These are phyloP conservation scores for Caenorhabditis sp. DNA, from an alignment of 2,888 invertebrate genomes.

Conservation along the genomic window DNA sequence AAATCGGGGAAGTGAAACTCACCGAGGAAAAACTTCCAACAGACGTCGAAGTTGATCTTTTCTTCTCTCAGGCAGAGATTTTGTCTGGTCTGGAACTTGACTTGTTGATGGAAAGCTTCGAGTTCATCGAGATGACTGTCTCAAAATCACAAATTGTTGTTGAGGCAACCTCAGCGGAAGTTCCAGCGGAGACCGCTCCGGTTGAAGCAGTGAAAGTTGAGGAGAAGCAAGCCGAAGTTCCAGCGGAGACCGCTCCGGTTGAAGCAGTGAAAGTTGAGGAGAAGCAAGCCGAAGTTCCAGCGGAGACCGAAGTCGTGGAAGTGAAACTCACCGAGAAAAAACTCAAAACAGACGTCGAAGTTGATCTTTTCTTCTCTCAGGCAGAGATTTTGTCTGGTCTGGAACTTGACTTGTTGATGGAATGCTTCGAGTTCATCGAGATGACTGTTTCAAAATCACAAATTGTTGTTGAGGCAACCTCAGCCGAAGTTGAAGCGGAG, in stretches of 20 bases:
- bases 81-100: no score
- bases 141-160: no score
- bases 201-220: background rate
- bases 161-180: background rate
- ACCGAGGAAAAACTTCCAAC: background rate
- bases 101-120: no score
- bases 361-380: background rate
- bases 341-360: background rate
- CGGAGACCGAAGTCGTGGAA: no score
- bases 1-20: no score
- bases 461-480: no score
- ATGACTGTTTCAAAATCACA: no score
- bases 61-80: background rate
- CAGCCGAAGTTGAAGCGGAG: background rate
- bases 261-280: background rate
- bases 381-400: no score
- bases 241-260: background rate
- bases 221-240: slow-evolving; percentile 9
- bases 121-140: no score
- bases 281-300: no score
- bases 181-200: slow-evolving; percentile 5
- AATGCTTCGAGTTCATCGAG: no score
- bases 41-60: background rate
- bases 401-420: no score
- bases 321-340: background rate